Percentiles rank a stretch among this genome's conserved stretches.
These are phyloP conservation scores for Cosmia pyralina DNA, from an alignment of 2,888 invertebrate genomes.

Conservation along the genomic window DNA sequence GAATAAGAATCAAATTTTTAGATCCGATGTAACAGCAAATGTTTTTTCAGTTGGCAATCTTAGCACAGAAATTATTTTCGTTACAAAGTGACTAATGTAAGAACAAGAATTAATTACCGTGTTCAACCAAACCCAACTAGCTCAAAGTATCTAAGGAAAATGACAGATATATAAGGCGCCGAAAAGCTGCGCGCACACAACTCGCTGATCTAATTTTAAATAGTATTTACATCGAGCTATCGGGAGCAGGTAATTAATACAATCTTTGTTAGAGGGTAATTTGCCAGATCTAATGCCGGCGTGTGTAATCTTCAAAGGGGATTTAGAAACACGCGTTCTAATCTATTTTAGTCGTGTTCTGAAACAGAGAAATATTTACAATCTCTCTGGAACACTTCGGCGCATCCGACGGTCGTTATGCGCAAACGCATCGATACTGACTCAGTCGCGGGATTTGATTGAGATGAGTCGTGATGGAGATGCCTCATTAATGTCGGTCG, in stretches of 20 bases:
- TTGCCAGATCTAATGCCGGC: conserved; percentile 90
- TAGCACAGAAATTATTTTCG: conserved; percentile 40
- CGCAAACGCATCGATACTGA: conserved; percentile 87
- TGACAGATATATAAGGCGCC: conserved; percentile 84
- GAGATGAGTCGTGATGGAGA: conserved; percentile 81
- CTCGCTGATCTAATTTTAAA: conserved; percentile 87
- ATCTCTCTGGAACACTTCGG: conserved; percentile 89
- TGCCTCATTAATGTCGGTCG: conserved; percentile 81
- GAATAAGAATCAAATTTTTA: conserved; percentile 50
- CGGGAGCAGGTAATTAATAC: conserved; percentile 90
- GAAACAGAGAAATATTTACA: conserved; percentile 91
- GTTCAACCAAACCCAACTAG: conserved; percentile 59
- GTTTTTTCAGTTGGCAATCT: conserved; percentile 49
- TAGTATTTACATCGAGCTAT: conserved; percentile 88
- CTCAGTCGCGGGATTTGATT: conserved; percentile 84
- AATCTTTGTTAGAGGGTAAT: conserved; percentile 90
- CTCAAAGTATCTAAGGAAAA: conserved; percentile 78
- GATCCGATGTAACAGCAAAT: conserved; percentile 30
- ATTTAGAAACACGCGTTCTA: conserved; percentile 90
- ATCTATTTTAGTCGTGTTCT: conserved; percentile 89
- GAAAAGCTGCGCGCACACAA: conserved; percentile 79
- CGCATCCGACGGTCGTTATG: conserved; percentile 89
- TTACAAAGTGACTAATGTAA: conserved; percentile 49
- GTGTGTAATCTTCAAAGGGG: conserved; percentile 90
- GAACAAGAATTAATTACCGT: conserved; percentile 57